Conservation (phyloP, 2,797 vertebrate genomes). For the Rousettus madagascariensis region DNA sequence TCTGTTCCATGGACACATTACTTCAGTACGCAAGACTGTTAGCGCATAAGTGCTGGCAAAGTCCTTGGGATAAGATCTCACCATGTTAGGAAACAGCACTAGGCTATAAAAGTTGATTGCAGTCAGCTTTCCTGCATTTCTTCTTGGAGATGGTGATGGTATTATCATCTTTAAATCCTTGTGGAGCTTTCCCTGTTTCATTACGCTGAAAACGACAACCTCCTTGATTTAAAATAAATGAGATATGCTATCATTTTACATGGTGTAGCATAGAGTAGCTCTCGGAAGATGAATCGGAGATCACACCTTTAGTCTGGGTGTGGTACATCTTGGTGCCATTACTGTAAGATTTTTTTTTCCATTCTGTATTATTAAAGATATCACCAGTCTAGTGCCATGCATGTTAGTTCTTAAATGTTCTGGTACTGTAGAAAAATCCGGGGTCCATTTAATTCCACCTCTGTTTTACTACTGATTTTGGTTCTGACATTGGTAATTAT, state of each 20-base stretch:
- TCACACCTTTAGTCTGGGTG: neutral
- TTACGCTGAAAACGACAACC: conserved; percentile 41
- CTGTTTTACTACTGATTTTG: conserved; percentile 19
- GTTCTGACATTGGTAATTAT: conserved; percentile 10
- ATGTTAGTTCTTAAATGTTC: neutral
- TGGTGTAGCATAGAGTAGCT: neutral
- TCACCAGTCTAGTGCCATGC: neutral
- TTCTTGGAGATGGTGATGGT: conserved; percentile 51
- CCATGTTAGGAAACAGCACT: neutral
- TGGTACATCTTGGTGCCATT: neutral
- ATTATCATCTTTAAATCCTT: conserved; percentile 56
- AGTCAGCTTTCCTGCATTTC: conserved; percentile 54
- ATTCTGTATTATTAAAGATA: neutral
- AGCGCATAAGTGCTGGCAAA: neutral
- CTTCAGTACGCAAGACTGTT: neutral
- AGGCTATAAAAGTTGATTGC: conserved; percentile 51
- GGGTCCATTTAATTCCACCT: neutral
- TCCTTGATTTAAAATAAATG: neutral
- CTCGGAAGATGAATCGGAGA: conserved; percentile 9
- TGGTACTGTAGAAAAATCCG: conserved; percentile 30
- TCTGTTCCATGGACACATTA: neutral
- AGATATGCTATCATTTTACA: conserved; percentile 23
- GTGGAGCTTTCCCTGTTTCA: conserved; percentile 32
- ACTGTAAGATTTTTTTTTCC: neutral
- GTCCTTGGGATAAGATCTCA: conserved; percentile 24